A percentile compares a stretch with the other conserved stretches of the same genome.
Evolutionary conservation across 2,888 invertebrate species (phyloP).

Genomic region (Himalopsyche anomala): DNA sequence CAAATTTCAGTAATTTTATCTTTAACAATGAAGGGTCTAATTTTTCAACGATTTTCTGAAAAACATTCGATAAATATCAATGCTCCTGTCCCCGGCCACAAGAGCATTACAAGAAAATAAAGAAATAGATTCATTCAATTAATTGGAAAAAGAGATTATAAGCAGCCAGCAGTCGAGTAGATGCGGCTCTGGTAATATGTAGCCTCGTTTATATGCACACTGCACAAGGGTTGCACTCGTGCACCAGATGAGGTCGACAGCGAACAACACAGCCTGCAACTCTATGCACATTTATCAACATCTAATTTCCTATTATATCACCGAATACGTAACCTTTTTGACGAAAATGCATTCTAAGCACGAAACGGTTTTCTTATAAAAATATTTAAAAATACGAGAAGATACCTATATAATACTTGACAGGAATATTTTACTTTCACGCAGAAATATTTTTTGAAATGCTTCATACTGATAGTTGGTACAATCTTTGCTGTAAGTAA

Average conservation of each 20-base stretch:
- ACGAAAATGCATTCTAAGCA: background rate
- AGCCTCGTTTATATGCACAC: conserved; percentile 10
- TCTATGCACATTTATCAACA: conserved; percentile 34
- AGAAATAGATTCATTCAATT: too few species aligned
- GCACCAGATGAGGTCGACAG: conserved; percentile 34
- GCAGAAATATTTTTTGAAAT: background rate
- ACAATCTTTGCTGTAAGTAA: background rate
- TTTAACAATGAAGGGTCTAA: too few species aligned
- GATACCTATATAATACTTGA: background rate
- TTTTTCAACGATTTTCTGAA: too few species aligned
- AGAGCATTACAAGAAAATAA: too few species aligned
- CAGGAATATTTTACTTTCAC: background rate
- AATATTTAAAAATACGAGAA: background rate
- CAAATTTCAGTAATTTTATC: too few species aligned
- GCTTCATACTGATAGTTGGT: background rate
- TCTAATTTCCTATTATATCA: conserved; percentile 25
- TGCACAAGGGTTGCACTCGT: conserved; percentile 34
- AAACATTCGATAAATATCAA: too few species aligned
- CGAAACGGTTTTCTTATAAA: background rate
- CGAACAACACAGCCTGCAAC: conserved; percentile 4
- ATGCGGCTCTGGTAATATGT: background rate
- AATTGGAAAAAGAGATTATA: too few species aligned
- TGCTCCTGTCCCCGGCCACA: too few species aligned
- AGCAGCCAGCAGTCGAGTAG: background rate
- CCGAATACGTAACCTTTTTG: background rate